Evolutionary conservation across 2,797 vertebrate genomes (phyloP).

Genomic region (Rhabdomys pumilio): DNA sequence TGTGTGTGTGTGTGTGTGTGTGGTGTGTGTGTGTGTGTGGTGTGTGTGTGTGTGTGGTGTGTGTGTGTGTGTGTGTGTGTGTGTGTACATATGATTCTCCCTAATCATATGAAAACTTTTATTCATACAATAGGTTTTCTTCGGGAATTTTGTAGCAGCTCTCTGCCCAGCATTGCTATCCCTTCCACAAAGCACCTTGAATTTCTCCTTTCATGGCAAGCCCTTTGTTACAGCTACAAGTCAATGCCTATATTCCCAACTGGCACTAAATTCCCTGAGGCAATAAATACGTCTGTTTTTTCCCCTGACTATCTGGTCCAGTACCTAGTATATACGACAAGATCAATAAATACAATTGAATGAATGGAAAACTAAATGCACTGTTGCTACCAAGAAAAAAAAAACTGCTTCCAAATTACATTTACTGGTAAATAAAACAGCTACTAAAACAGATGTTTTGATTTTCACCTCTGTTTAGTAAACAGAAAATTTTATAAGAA

Average conservation of each 20-base stretch:
- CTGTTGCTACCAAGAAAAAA: background rate
- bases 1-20: background rate
- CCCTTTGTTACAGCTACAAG: background rate
- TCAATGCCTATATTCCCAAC: background rate
- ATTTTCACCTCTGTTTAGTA: background rate
- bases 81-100: background rate
- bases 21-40: background rate
- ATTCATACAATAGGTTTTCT: background rate
- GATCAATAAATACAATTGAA: slow-evolving; percentile 40
- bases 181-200: background rate
- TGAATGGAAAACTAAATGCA: slow-evolving; percentile 46
- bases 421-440: slow-evolving; percentile 41
- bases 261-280: slow-evolving; percentile 36
- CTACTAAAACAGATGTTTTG: background rate
- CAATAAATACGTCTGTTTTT: background rate
- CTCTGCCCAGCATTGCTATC: background rate
- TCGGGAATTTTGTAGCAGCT: background rate
- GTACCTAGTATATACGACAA: background rate
- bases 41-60: background rate
- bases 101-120: background rate
- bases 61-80: too few species aligned
- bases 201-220: background rate
- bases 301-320: slow-evolving; percentile 7
- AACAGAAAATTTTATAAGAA: background rate
- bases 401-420: slow-evolving; percentile 12